These are phyloP conservation scores for Stercorarius parasiticus DNA, from an alignment of 2,113 vertebrate genomes.

Conservation along the genomic window DNA sequence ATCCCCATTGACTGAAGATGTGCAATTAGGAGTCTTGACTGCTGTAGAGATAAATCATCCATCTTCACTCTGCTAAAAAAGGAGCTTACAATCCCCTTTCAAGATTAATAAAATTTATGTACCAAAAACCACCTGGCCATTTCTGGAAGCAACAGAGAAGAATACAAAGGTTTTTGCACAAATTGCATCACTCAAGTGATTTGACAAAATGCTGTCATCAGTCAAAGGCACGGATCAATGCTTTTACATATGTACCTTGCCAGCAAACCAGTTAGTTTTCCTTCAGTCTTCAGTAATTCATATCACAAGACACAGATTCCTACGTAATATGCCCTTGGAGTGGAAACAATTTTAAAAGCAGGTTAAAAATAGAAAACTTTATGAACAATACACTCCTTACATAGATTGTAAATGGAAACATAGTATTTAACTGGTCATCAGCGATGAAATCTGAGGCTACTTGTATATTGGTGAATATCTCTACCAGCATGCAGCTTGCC, in stretches of 20 bases:
- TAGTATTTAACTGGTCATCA: not conserved
- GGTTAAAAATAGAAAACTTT: not conserved
- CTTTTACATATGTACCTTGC: not conserved
- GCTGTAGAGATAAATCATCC: not conserved
- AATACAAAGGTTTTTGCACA: not conserved
- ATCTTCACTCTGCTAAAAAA: slow-evolving; percentile 15
- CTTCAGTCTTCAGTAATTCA: not conserved
- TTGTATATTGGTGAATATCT: not conserved
- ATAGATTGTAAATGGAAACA: not conserved
- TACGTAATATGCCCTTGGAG: not conserved
- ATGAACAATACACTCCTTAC: not conserved
- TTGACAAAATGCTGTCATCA: not conserved
- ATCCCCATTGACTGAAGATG: not conserved
- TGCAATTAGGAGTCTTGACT: not conserved
- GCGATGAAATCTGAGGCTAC: not conserved
- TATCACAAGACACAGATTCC: not conserved
- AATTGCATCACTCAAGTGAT: not conserved
- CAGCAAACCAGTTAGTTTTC: not conserved
- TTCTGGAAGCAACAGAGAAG: not conserved
- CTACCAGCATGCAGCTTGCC: not conserved
- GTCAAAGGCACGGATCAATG: not conserved
- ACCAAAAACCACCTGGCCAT: not conserved
- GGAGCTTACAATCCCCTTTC: not conserved
- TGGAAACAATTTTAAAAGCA: not conserved
- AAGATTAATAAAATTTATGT: not conserved